A percentile compares a stretch with the other conserved stretches of the same genome.
Evolutionary conservation across 2,113 vertebrate species (phyloP).

Genomic region (Balaenoptera acutorostrata): DNA sequence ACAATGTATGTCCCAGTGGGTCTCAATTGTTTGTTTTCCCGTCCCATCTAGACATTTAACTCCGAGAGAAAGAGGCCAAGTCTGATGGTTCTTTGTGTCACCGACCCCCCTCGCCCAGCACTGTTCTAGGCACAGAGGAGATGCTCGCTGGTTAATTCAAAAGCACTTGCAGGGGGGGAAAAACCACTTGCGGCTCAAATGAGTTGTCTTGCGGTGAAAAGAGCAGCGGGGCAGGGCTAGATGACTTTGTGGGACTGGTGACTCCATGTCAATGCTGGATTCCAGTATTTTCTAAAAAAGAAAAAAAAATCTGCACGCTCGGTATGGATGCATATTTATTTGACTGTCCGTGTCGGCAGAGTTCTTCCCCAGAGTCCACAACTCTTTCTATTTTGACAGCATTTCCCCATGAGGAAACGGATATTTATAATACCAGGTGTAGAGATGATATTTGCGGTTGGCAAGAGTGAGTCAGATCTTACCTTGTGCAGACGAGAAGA

Average conservation of each 20-base stretch:
- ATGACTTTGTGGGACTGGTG: neutral
- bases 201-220: neutral
- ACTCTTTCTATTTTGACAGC: neutral
- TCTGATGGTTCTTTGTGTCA: conserved; percentile 6
- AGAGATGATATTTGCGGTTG: conserved; percentile 35
- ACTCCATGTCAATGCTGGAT: neutral
- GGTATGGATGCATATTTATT: neutral
- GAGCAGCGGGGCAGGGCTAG: neutral
- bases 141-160: neutral
- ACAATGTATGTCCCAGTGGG: conserved; percentile 44
- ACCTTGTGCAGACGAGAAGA: neutral
- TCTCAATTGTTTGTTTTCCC: conserved; percentile 60
- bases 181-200: neutral
- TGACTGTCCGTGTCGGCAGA: neutral
- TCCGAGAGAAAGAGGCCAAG: neutral
- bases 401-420: neutral
- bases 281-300: neutral
- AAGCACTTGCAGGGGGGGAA: neutral
- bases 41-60: conserved; percentile 37
- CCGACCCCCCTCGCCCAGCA: neutral
- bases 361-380: neutral
- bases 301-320: neutral
- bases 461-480: conserved; percentile 3
- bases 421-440: neutral
- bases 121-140: conserved; percentile 22